phyloP scores from a whole-genome alignment of 2,797 vertebrate genomes.

The Rhinichthys osculus region DNA sequence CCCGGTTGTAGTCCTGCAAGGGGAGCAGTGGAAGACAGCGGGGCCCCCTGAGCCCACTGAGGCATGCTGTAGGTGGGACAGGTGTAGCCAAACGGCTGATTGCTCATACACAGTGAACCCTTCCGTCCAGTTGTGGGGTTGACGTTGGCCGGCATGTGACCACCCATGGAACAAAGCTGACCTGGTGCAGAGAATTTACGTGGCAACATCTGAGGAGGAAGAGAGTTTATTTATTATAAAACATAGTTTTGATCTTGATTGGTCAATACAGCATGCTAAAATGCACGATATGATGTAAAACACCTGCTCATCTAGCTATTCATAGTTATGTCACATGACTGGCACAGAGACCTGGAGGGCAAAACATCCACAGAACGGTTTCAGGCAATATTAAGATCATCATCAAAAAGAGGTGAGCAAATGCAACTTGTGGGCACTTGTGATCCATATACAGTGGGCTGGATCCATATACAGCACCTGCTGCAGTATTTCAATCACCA shows the following conservation, averaged over 20 bases:
- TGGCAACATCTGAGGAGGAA: slow-evolving; percentile 69
- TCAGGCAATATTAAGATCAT: neutral
- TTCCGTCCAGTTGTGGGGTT: slow-evolving; percentile 86
- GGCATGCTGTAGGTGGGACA: slow-evolving; percentile 80
- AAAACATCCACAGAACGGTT: neutral
- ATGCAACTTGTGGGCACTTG: too few species aligned
- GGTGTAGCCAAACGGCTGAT: slow-evolving; percentile 85
- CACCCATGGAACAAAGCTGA: slow-evolving; percentile 86
- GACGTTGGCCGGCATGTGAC: slow-evolving; percentile 74
- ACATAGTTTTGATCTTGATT: neutral
- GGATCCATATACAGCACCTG: too few species aligned
- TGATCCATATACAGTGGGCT: too few species aligned
- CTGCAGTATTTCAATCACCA: too few species aligned
- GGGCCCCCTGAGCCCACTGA: slow-evolving; percentile 85
- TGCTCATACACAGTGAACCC: slow-evolving; percentile 86
- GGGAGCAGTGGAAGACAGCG: slow-evolving; percentile 79
- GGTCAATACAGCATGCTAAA: neutral
- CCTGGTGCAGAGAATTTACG: slow-evolving; percentile 93
- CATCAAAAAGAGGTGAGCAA: too few species aligned
- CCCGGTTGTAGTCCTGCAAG: slow-evolving; percentile 79
- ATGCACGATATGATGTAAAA: too few species aligned
- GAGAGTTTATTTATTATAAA: neutral
- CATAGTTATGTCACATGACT: neutral
- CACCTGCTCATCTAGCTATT: too few species aligned
- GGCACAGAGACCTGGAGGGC: neutral